Base-by-base conservation (phyloP, 1,140 invertebrate species). In the Microplitis demolitor region DNA sequence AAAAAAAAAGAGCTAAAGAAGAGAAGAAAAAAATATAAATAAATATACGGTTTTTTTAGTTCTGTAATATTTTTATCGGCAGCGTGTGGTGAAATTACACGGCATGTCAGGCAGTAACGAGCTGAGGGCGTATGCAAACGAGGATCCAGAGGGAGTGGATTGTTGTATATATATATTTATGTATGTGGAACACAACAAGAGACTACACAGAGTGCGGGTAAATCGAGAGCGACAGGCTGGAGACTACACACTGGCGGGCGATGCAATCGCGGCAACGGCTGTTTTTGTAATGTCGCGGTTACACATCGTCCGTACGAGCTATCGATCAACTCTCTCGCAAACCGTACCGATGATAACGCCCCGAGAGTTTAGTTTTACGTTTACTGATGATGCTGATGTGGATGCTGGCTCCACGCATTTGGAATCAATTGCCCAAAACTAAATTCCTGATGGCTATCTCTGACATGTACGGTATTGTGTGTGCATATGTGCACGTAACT, bases 201-300 rank as follows among this genome's bases (percentile, higher is more conserved):
- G 9, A 31, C 56, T 31, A 58, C 56, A 58, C 24, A 24, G 14
- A 58, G 56, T 11, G 14, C 56, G 56, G 56, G 24, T 24, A 31
- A 58, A 58, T 58, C 24, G 56, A 58, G 56, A 58, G 56, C 56
- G 56, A 58, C 56, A 58, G 56, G 14, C 56, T 58, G 56, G 56
- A 58, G 56, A 58, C 56, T 58, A 9, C 56, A 31, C 24, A 31
- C 56, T 58, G 56, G 8, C 16, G 24, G 24, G 16, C 56, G 56
- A 58, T 58, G 14, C 56, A 58, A 58, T 58, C 56, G 56, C 56
- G 24, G 56, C 33, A 16, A 31, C 56, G 24, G 56, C 33, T 62
- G 60, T 62, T 62, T 62, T 62, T 62, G 35, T 62, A 62, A 62
- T 62, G n/a, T 62, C 60, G 60, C 60, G 60, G 60, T 62, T 62